Conservation (phyloP, 2,888 invertebrate genomes). For the Morinoia aosen region DNA sequence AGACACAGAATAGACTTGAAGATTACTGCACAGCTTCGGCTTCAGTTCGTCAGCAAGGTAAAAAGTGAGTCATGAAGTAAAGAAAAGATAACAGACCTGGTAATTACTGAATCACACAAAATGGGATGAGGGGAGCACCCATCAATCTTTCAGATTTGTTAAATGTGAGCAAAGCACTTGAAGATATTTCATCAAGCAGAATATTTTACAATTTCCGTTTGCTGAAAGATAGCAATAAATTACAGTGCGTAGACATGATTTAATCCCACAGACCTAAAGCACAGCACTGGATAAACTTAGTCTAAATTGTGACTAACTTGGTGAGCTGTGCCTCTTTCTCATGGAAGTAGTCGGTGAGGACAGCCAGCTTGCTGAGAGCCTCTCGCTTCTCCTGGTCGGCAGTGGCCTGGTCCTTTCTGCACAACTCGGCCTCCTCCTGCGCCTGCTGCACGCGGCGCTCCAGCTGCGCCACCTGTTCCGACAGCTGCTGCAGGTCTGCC, state of each 20-base stretch:
- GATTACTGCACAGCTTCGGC: neutral
- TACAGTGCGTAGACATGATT: neutral
- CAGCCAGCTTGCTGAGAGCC: conserved; percentile 62
- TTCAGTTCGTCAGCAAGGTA: neutral
- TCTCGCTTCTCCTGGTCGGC: conserved; percentile 59
- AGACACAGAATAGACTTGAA: neutral
- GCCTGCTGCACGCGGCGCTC: neutral
- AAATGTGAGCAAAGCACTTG: neutral
- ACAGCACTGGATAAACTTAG: neutral
- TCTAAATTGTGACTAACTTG: conserved; percentile 54
- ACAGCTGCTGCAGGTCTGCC: neutral
- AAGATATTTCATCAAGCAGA: neutral
- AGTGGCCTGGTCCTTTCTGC: neutral
- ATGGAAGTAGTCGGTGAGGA: conserved; percentile 64
- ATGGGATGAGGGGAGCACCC: neutral
- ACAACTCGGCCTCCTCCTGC: neutral
- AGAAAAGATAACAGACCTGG: neutral
- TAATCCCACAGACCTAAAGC: neutral
- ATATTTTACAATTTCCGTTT: neutral
- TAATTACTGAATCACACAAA: neutral
- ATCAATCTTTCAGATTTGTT: neutral
- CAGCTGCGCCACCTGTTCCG: neutral
- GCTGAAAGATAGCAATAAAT: neutral
- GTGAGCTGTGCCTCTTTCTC: conserved; percentile 66
- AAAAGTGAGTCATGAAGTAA: neutral